A percentile compares a stretch with the other conserved stretches of the same genome.
Evolutionary conservation across 2,888 invertebrate genomes (phyloP).

Genomic region (Coleophora flavipennella): DNA sequence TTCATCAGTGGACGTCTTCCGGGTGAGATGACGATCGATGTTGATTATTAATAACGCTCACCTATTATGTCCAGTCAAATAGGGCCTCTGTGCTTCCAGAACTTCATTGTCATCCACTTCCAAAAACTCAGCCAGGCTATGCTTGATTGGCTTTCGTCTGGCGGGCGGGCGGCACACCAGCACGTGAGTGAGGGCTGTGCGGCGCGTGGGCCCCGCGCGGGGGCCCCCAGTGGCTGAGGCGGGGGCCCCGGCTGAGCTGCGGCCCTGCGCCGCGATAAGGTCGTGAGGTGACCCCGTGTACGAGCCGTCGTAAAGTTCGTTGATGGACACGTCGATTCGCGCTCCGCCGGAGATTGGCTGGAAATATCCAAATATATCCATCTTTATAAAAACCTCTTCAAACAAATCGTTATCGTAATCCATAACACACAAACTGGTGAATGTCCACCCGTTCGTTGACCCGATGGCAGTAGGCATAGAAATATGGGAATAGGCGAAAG

Average conservation of each 20-base stretch:
- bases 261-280: constrained; percentile 84
- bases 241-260: constrained; percentile 76
- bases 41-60: constrained; percentile 21
- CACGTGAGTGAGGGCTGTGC: constrained; percentile 84
- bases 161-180: constrained; percentile 80
- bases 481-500: too few species aligned
- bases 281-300: constrained; percentile 95
- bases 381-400: too few species aligned
- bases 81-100: constrained; percentile 85
- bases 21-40: too few species aligned
- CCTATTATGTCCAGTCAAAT: constrained; percentile 92
- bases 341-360: constrained; percentile 85
- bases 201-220: constrained; percentile 82
- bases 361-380: neutral
- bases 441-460: too few species aligned
- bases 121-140: constrained; percentile 90
- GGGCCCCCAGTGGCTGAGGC: constrained; percentile 43
- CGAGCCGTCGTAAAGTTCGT: constrained; percentile 95
- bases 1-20: too few species aligned
- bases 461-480: too few species aligned
- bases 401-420: too few species aligned
- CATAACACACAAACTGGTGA: too few species aligned
- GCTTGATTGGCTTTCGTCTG: constrained; percentile 70
- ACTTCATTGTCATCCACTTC: constrained; percentile 87
- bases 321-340: constrained; percentile 94